phyloP scores from a whole-genome alignment of 2,797 vertebrate species.

The Hemitrygon akajei region DNA sequence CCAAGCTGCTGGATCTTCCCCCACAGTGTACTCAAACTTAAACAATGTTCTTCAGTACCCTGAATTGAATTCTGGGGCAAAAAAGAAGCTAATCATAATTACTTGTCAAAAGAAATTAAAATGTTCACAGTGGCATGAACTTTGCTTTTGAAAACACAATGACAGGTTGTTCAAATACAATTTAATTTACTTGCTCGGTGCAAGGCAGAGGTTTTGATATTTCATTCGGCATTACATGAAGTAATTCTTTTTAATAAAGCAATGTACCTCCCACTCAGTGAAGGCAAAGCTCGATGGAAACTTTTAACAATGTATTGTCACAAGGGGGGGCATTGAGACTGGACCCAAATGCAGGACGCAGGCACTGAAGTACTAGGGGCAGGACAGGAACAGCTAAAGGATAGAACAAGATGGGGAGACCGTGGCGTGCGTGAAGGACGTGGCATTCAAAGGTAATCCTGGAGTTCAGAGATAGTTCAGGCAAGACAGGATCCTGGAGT shows the following conservation, averaged over 20 bases:
- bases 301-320: too few relatives aligned
- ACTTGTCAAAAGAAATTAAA: neutral
- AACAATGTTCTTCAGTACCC: neutral
- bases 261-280: neutral
- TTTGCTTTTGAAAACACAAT: neutral
- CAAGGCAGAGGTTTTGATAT: neutral
- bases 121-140: neutral
- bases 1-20: neutral
- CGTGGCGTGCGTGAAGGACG: too few relatives aligned
- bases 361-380: too few relatives aligned
- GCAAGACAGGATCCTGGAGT: too few relatives aligned
- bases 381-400: too few relatives aligned
- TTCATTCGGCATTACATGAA: neutral
- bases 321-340: too few relatives aligned
- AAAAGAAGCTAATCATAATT: neutral
- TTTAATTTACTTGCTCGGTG: neutral
- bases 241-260: neutral
- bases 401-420: too few relatives aligned
- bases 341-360: too few relatives aligned
- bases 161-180: neutral
- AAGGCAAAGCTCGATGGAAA: neutral
- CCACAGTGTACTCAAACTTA: neutral
- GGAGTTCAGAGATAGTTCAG: too few relatives aligned
- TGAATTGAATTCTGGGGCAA: neutral
- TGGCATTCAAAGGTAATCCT: too few relatives aligned